Percentiles rank a stretch among this genome's conserved stretches.
Evolutionary conservation across 2,797 vertebrate genomes (phyloP).

Genomic region (Choloepus didactylus): DNA sequence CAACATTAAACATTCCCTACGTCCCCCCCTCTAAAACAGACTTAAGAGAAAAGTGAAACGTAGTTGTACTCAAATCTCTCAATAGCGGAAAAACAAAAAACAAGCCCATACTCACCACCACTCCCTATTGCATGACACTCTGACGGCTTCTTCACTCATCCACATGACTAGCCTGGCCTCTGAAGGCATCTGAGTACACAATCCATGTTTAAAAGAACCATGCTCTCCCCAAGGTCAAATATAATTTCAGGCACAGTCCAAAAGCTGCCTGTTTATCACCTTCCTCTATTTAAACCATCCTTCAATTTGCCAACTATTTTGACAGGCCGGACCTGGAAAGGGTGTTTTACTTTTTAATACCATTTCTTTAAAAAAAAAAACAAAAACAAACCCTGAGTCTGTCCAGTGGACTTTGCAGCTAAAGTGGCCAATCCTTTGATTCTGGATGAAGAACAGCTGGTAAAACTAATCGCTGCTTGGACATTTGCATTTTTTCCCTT

Average conservation of each 20-base stretch:
- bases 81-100: background rate
- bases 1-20: background rate
- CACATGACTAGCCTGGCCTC: background rate
- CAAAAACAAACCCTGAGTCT: background rate
- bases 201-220: slow-evolving; percentile 11
- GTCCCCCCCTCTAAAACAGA: background rate
- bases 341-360: slow-evolving; percentile 42
- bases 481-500: slow-evolving; percentile 86
- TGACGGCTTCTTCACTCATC: background rate
- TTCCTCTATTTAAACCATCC: background rate
- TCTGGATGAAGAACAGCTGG: slow-evolving; percentile 88
- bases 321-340: slow-evolving; percentile 21
- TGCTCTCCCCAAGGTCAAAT: background rate
- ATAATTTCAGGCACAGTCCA: slow-evolving; percentile 25
- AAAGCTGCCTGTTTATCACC: background rate
- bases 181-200: background rate
- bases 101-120: background rate
- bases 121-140: background rate
- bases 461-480: slow-evolving; percentile 87
- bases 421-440: slow-evolving; percentile 84
- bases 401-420: slow-evolving; percentile 65
- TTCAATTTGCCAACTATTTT: slow-evolving; percentile 2
- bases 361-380: slow-evolving; percentile 16
- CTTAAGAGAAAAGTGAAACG: background rate
- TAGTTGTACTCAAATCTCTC: background rate